These are phyloP conservation scores for Campoletis raptor DNA, from an alignment of 2,888 invertebrate species.

Conservation along the genomic window DNA sequence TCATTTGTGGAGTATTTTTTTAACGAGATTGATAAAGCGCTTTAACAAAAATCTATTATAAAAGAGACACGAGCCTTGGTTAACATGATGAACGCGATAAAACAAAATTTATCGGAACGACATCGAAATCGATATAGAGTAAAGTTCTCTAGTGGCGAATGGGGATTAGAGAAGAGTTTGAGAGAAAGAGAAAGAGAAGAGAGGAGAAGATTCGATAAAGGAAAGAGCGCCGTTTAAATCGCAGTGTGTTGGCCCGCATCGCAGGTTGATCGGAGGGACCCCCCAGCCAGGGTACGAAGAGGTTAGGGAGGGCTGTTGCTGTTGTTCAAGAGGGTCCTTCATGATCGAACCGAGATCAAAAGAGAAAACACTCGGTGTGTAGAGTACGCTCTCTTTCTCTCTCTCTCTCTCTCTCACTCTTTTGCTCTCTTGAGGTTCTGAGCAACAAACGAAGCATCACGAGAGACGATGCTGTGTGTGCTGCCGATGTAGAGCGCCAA, in stretches of 20 bases:
- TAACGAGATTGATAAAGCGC: neutral
- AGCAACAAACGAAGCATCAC: conserved; percentile 69
- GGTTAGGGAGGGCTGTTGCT: conserved; percentile 71
- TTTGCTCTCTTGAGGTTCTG: neutral
- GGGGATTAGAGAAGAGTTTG: conserved; percentile 19
- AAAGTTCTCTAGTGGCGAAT: neutral
- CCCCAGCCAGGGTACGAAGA: conserved; percentile 77
- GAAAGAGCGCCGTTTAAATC: conserved; percentile 79
- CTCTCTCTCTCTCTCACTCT: conserved; percentile 12
- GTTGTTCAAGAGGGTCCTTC: conserved; percentile 58
- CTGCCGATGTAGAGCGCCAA: conserved; percentile 81
- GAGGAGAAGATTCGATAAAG: conserved; percentile 72
- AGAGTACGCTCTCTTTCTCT: conserved; percentile 45
- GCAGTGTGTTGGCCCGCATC: conserved; percentile 82
- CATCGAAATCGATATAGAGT: conserved; percentile 40
- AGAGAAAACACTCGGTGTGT: conserved; percentile 34
- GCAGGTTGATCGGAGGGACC: conserved; percentile 83
- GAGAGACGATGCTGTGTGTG: conserved; percentile 72
- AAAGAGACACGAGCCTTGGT: neutral
- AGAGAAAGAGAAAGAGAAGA: conserved; percentile 35
- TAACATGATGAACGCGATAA: conserved; percentile 17
- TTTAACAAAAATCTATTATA: neutral
- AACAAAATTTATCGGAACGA: conserved; percentile 17
- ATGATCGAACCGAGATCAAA: conserved; percentile 62
- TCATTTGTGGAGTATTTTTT: neutral